phyloP scores from a whole-genome alignment of 1,140 invertebrate species.

The Calycopis cecrops region DNA sequence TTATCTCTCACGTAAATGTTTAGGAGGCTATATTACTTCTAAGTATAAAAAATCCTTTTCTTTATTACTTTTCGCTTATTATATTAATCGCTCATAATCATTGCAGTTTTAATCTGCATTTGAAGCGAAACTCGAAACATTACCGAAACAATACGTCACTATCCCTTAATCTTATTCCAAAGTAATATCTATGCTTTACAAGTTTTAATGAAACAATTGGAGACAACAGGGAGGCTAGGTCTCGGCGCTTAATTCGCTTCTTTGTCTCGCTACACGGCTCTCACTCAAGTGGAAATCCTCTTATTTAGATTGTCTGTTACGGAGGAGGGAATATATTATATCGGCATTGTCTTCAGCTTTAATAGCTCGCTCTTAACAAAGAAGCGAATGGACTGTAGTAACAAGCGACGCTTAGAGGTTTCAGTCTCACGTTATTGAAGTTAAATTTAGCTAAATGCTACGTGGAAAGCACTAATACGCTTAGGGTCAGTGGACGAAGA shows the following conservation, averaged over 20 bases:
- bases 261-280: conserved; percentile 21
- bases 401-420: not conserved
- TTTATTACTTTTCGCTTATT: too few species aligned
- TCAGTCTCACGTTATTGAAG: not conserved
- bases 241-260: conserved; percentile 30
- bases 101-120: too few species aligned
- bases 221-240: conserved; percentile 22
- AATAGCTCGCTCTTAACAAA: too few species aligned
- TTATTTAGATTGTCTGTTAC: conserved; percentile 22
- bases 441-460: not conserved
- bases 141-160: not conserved
- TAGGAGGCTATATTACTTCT: too few species aligned
- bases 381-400: not conserved
- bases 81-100: too few species aligned
- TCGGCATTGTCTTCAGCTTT: conserved; percentile 1
- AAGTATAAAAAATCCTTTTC: too few species aligned
- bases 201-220: conserved; percentile 29
- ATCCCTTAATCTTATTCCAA: conserved; percentile 7
- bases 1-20: too few species aligned
- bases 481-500: too few species aligned
- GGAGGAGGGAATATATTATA: conserved; percentile 11
- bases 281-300: conserved; percentile 14
- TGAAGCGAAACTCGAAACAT: too few species aligned
- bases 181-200: conserved; percentile 11
- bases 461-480: not conserved